Evolutionary conservation across 2,113 vertebrate genomes (phyloP).

Genomic region (Mustela nigripes): DNA sequence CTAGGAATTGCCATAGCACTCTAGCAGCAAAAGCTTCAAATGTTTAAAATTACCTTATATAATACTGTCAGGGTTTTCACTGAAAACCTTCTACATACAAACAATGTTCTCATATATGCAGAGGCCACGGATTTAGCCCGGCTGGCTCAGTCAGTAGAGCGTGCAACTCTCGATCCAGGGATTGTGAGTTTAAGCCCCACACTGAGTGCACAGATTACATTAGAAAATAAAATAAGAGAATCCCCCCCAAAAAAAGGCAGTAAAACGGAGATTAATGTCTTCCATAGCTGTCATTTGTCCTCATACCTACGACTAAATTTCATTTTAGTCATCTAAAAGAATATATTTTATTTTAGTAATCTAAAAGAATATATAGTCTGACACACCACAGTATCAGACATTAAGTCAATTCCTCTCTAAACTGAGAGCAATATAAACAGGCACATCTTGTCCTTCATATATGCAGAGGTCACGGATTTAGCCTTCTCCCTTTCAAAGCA

Average conservation of each 20-base stretch:
- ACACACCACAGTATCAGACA: not conserved
- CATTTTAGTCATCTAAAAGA: not conserved
- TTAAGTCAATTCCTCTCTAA: not conserved
- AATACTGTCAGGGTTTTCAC: not conserved
- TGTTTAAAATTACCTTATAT: not conserved
- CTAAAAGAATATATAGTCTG: not conserved
- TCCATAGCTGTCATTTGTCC: not conserved
- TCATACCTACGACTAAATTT: not conserved
- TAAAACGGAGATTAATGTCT: slow-evolving; percentile 43
- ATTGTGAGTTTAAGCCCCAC: not conserved
- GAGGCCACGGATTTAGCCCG: not conserved
- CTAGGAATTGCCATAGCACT: not conserved
- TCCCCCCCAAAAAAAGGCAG: not conserved
- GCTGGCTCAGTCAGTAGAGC: not conserved
- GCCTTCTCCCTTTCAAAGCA: not conserved
- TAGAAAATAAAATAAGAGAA: not conserved
- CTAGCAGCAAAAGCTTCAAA: not conserved
- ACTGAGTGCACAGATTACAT: not conserved
- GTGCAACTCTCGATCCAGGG: not conserved
- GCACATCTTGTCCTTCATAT: not conserved
- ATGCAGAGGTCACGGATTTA: not conserved
- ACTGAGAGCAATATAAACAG: not conserved
- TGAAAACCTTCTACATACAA: not conserved
- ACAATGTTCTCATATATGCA: too few species aligned
- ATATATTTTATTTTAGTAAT: not conserved